These are phyloP conservation scores for Malurus splendens DNA, from an alignment of 2,797 vertebrate species.

Conservation along the genomic window DNA sequence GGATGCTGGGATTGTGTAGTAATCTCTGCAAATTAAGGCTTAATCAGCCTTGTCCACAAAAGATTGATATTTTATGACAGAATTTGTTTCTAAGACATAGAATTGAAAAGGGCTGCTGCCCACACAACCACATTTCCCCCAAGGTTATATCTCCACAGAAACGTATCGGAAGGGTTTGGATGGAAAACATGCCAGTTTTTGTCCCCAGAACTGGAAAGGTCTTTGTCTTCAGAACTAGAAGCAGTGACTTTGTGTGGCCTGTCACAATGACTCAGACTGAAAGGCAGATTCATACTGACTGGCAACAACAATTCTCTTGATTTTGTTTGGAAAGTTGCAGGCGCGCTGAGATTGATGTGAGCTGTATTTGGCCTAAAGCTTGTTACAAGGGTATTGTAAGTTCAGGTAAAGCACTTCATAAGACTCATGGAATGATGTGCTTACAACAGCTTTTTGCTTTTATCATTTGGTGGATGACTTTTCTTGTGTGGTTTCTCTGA, in stretches of 20 bases:
- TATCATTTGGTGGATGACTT: neutral
- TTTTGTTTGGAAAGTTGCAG: neutral
- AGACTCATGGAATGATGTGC: neutral
- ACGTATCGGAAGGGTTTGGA: neutral
- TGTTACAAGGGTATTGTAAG: neutral
- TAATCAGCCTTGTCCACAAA: neutral
- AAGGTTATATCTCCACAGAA: accelerated
- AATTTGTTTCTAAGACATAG: neutral
- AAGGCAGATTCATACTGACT: neutral
- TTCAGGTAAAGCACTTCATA: neutral
- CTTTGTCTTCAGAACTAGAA: neutral
- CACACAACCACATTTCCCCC: neutral
- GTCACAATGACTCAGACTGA: neutral
- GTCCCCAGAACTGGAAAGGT: neutral
- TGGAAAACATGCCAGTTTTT: neutral
- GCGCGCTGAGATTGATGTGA: neutral
- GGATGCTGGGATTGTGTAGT: neutral
- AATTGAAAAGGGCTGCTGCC: neutral
- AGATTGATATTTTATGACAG: neutral
- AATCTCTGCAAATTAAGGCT: neutral
- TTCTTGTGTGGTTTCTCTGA: neutral
- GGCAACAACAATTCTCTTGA: neutral
- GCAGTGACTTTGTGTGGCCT: neutral
- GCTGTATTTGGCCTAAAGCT: neutral
- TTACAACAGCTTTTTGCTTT: neutral